A percentile compares a stretch with the other conserved stretches of the same genome.
Conservation (phyloP, 2,797 vertebrate species). For the Lithobates sylvaticus region DNA sequence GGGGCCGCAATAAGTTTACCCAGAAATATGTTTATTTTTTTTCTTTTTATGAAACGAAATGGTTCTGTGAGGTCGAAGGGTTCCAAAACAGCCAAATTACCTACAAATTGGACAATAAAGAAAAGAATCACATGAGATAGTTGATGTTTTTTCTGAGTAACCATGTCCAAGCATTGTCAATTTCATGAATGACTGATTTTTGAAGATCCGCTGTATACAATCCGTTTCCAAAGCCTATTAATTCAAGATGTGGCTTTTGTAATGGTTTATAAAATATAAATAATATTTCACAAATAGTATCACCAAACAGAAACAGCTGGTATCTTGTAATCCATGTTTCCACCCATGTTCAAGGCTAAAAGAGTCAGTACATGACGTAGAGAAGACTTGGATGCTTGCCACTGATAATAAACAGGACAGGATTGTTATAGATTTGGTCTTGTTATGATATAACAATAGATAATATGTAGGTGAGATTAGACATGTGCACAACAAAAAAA, state of each 20-base stretch:
- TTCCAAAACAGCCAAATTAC: conserved; percentile 36
- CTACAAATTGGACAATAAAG: conserved; percentile 29
- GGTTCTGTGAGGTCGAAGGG: conserved; percentile 50
- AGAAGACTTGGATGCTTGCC: background rate
- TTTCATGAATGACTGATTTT: conserved; percentile 62
- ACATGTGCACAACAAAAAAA: no score
- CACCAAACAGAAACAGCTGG: conserved; percentile 13
- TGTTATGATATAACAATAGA: background rate
- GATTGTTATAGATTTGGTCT: background rate
- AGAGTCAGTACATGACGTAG: conserved; percentile 4
- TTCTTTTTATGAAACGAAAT: conserved; percentile 46
- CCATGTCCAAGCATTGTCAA: conserved; percentile 50
- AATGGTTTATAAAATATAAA: conserved; percentile 61
- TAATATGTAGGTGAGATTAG: no score
- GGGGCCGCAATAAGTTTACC: background rate
- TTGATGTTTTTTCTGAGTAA: conserved; percentile 51
- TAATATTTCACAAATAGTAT: conserved; percentile 62
- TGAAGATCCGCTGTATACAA: conserved; percentile 61
- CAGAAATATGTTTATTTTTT: conserved; percentile 39
- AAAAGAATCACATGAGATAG: background rate
- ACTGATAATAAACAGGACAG: conserved; percentile 2
- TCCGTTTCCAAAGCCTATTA: conserved; percentile 65
- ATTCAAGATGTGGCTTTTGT: conserved; percentile 59
- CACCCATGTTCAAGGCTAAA: background rate
- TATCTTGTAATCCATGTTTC: conserved; percentile 40